phyloP scores from a whole-genome alignment of 1,140 invertebrate genomes.

The Pogonognathellus flavescens region DNA sequence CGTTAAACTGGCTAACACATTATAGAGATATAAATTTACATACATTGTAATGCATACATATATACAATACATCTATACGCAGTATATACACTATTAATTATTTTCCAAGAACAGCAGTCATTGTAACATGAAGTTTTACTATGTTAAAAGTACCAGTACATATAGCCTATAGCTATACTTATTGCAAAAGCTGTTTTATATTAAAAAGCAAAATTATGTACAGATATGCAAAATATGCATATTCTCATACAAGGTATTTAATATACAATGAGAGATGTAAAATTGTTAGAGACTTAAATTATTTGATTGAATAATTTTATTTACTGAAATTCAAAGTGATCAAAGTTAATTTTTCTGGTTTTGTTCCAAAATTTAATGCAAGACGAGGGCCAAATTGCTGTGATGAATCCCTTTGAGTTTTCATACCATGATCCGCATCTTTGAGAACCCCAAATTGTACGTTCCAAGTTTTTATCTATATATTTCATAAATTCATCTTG shows the following conservation, averaged over 20 bases:
- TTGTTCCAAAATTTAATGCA: constrained; percentile 53
- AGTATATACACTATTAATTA: no score
- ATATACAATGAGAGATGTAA: not conserved
- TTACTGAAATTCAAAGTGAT: not conserved
- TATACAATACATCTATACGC: no score
- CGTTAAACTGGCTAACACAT: no score
- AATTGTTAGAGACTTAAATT: not conserved
- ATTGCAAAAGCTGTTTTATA: not conserved
- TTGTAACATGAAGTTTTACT: no score
- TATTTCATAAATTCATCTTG: constrained; percentile 52
- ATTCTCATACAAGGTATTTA: no score
- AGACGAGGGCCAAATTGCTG: constrained; percentile 55
- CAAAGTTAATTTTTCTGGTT: not conserved
- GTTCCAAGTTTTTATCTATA: constrained; percentile 51
- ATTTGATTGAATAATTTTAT: not conserved
- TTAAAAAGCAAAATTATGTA: not conserved
- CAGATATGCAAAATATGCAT: no score
- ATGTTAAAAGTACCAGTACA: no score
- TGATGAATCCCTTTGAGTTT: constrained; percentile 54
- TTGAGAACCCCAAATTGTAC: constrained; percentile 41
- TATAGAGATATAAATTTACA: no score
- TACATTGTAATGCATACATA: no score
- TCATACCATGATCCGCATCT: constrained; percentile 61
- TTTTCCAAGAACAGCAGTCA: no score
- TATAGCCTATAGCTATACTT: no score